A percentile compares a stretch with the other conserved stretches of the same genome.
Conservation (phyloP, 2,888 invertebrate species). For the Macrostomum cliftonense region DNA sequence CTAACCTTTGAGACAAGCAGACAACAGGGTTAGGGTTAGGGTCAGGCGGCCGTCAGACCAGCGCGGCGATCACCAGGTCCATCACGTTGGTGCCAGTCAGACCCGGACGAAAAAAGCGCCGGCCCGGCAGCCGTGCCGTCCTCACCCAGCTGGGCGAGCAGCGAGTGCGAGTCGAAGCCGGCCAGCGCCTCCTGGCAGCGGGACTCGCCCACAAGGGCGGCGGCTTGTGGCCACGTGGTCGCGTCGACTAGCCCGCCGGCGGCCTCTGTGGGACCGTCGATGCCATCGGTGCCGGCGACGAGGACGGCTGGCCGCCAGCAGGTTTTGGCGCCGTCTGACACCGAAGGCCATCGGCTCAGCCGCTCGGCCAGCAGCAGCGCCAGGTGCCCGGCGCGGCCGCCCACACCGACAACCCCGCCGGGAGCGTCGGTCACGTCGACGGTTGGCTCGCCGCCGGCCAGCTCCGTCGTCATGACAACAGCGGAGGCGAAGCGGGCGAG, state of each 20-base stretch:
- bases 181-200: slow-evolving; percentile 40
- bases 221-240: slow-evolving; percentile 33
- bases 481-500: slow-evolving; percentile 45
- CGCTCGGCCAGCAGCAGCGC: neutral
- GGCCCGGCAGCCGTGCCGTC: slow-evolving; percentile 46
- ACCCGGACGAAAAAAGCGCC: slow-evolving; percentile 40
- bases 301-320: slow-evolving; percentile 39
- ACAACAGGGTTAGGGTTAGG: too few species aligned
- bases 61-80: slow-evolving; percentile 49
- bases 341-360: neutral
- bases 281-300: slow-evolving; percentile 83
- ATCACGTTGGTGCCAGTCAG: slow-evolving; percentile 95
- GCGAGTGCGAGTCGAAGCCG: slow-evolving; percentile 66
- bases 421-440: slow-evolving; percentile 61
- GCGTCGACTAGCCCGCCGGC: slow-evolving; percentile 63
- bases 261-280: slow-evolving; percentile 84
- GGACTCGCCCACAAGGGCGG: slow-evolving; percentile 30
- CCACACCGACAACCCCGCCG: slow-evolving; percentile 85
- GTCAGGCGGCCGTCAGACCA: too few species aligned
- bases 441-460: slow-evolving; percentile 78
- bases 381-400: slow-evolving; percentile 48
- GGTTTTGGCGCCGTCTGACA: neutral
- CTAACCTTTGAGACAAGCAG: too few species aligned
- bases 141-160: slow-evolving; percentile 48
- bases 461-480: slow-evolving; percentile 48